Conservation (phyloP, 2,888 invertebrate genomes). For the Drosophila anomelani region DNA sequence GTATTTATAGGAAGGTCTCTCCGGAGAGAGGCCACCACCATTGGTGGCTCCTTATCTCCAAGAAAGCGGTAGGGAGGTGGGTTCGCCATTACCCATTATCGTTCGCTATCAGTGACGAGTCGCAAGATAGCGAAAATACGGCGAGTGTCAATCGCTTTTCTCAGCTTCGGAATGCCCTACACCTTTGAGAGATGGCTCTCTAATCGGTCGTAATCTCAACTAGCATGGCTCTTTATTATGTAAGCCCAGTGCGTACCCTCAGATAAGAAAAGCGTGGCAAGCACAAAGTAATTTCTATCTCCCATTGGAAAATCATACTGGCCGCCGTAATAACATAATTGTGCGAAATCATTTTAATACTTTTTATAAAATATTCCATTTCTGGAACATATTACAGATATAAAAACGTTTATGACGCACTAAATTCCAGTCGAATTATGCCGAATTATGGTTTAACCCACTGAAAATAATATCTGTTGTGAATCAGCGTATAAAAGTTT, state of each 20-base stretch:
- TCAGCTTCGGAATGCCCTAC: slow-evolving; percentile 21
- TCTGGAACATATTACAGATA: not conserved
- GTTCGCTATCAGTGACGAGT: slow-evolving; percentile 37
- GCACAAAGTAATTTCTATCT: not conserved
- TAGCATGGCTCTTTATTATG: slow-evolving; percentile 8
- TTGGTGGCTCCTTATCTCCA: slow-evolving; percentile 40
- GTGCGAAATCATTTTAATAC: not conserved
- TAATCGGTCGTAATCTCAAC: slow-evolving; percentile 16
- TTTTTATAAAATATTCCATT: slow-evolving; percentile 2
- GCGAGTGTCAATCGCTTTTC: slow-evolving; percentile 26
- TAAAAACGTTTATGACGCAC: slow-evolving; percentile 22
- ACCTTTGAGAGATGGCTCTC: not conserved
- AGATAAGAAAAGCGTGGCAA: slow-evolving; percentile 23
- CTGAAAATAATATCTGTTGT: not conserved
- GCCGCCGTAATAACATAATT: not conserved
- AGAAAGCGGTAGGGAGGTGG: slow-evolving; percentile 11
- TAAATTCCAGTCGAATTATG: not conserved
- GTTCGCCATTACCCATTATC: not conserved
- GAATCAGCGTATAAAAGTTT: slow-evolving; percentile 7
- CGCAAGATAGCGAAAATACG: slow-evolving; percentile 26
- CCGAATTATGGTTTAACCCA: slow-evolving; percentile 14
- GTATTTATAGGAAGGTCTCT: slow-evolving; percentile 60
- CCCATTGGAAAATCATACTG: not conserved
- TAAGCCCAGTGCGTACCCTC: slow-evolving; percentile 15
- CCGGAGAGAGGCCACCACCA: slow-evolving; percentile 23